Conservation (phyloP, 2,797 vertebrate species). For the Schizopygopsis malacanthus region DNA sequence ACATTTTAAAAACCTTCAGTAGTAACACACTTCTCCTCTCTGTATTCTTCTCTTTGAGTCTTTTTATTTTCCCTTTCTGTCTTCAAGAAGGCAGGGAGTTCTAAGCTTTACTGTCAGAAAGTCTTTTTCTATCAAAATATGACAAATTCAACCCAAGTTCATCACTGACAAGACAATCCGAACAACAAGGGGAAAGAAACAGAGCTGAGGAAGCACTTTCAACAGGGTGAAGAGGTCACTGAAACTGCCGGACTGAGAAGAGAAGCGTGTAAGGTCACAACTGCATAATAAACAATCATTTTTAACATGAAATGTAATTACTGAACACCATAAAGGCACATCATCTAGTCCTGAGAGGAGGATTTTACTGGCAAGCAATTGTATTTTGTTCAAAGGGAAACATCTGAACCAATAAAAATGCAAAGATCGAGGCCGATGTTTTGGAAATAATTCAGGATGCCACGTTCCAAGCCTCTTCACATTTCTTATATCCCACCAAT, state of each 20-base stretch:
- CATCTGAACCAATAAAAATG: not conserved
- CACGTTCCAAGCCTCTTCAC: not conserved
- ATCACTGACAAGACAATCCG: slow-evolving; percentile 15
- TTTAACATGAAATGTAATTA: not conserved
- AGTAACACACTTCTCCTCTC: not conserved
- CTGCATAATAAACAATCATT: not conserved
- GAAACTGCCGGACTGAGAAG: slow-evolving; percentile 1
- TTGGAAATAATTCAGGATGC: slow-evolving; percentile 3
- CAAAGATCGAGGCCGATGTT: not conserved
- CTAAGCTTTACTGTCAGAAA: slow-evolving; percentile 26
- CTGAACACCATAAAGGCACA: not conserved
- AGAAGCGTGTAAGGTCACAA: not conserved
- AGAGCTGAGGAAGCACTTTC: slow-evolving; percentile 31
- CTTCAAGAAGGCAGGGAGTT: slow-evolving; percentile 12
- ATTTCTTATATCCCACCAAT: slow-evolving; percentile 29
- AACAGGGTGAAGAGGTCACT: slow-evolving; percentile 17
- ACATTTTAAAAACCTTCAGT: slow-evolving; percentile 22
- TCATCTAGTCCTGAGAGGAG: not conserved
- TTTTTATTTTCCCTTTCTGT: not conserved
- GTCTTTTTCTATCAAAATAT: slow-evolving; percentile 23
- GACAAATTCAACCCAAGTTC: slow-evolving; percentile 42
- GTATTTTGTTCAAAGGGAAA: not conserved
- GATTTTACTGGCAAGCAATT: slow-evolving; percentile 1
- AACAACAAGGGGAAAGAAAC: slow-evolving; percentile 12
- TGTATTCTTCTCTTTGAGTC: not conserved